Conservation (phyloP, 2,797 vertebrate genomes). For the Enteromius treurensis region DNA sequence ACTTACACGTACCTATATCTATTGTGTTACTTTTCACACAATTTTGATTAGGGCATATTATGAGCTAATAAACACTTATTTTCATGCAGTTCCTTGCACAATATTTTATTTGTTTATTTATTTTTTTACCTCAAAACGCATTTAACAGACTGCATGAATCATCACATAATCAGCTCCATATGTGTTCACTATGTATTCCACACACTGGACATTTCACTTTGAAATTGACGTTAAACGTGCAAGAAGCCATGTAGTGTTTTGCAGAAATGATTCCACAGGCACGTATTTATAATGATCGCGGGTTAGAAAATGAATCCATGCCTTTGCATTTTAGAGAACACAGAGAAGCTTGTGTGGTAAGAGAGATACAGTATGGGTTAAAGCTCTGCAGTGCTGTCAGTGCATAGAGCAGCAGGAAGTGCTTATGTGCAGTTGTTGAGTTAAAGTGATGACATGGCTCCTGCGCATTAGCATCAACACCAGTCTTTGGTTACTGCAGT, state of each 20-base stretch:
- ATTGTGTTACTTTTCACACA: neutral
- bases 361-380: neutral
- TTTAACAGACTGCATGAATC: neutral
- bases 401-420: slow-evolving; percentile 21
- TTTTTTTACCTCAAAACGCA: neutral
- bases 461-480: slow-evolving; percentile 2
- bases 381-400: slow-evolving; percentile 14
- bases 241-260: neutral
- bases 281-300: neutral
- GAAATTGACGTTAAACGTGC: neutral
- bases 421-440: slow-evolving; percentile 20
- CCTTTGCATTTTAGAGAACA: neutral
- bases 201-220: neutral
- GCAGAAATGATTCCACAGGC: neutral
- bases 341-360: neutral
- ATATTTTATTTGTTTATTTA: neutral
- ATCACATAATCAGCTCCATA: neutral
- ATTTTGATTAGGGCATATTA: neutral
- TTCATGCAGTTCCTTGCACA: neutral
- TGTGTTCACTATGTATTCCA: neutral
- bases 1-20: neutral
- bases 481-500: slow-evolving; percentile 4
- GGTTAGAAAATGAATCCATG: neutral
- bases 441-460: slow-evolving; percentile 17
- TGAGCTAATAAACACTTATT: neutral